These are phyloP conservation scores for Lordiphosa andalusiaca DNA, from an alignment of 2,888 invertebrate genomes.

Conservation along the genomic window DNA sequence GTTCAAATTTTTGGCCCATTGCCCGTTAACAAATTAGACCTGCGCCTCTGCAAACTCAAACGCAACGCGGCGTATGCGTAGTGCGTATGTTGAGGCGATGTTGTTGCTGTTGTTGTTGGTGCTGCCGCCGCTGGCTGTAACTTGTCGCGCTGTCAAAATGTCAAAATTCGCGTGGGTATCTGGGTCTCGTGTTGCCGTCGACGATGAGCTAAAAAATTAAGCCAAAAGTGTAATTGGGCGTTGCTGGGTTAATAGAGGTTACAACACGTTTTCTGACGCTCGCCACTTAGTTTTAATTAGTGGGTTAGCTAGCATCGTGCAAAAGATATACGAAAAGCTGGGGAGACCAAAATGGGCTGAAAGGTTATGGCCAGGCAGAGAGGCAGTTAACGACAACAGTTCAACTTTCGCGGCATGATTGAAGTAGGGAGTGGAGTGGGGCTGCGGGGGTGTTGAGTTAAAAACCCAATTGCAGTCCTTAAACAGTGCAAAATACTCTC, in stretches of 20 bases:
- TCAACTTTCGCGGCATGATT: no score
- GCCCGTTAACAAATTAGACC: constrained; percentile 66
- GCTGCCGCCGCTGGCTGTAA: constrained; percentile 49
- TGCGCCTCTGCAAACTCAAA: constrained; percentile 33
- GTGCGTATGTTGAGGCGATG: constrained; percentile 41
- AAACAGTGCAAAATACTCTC: no score
- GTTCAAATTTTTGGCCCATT: constrained; percentile 53
- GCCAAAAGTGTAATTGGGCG: constrained; percentile 73
- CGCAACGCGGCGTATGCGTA: constrained; percentile 62
- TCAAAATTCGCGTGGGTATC: constrained; percentile 53
- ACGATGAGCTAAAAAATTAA: constrained; percentile 58
- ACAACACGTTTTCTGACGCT: constrained; percentile 51
- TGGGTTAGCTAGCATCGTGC: constrained; percentile 52
- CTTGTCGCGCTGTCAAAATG: constrained; percentile 67
- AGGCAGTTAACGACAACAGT: no score
- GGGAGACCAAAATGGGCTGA: constrained; percentile 23
- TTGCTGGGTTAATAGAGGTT: constrained; percentile 71
- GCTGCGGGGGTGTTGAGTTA: no score
- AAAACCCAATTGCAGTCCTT: no score
- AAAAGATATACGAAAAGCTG: constrained; percentile 40
- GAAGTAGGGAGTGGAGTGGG: no score
- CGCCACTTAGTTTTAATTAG: constrained; percentile 72
- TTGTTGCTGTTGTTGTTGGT: constrained; percentile 21
- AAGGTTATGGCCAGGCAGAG: background rate
- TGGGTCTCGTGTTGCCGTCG: constrained; percentile 15